Percentiles rank a stretch among this genome's conserved stretches.
phyloP scores from a whole-genome alignment of 1,140 invertebrate genomes.

The Lepidurus apus region DNA sequence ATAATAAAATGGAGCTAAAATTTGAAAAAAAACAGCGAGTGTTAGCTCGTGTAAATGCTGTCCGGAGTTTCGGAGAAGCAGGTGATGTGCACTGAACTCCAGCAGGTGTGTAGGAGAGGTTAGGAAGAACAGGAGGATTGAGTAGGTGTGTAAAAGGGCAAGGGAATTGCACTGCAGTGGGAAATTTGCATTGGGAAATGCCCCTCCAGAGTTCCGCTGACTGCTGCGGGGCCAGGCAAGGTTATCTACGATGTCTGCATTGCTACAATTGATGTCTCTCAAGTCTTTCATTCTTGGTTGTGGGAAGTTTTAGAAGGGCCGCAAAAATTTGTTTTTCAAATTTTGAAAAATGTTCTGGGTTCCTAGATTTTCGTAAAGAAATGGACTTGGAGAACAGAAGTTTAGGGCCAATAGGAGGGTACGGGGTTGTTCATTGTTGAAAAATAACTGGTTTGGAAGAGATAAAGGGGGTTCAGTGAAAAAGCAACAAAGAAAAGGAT shows the following conservation, averaged over 20 bases:
- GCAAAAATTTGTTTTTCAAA: neutral
- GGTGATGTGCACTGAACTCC: neutral
- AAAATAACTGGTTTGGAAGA: neutral
- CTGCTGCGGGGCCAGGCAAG: neutral
- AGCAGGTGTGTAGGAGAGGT: neutral
- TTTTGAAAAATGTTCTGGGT: neutral
- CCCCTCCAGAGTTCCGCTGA: no score
- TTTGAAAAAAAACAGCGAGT: neutral
- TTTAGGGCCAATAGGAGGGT: neutral
- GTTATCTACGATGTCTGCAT: neutral
- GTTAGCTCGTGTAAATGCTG: neutral
- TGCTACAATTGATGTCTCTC: slow-evolving; percentile 12
- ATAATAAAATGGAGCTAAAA: neutral
- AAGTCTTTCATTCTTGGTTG: neutral
- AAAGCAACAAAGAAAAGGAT: neutral
- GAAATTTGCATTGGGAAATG: neutral
- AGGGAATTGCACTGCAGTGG: neutral
- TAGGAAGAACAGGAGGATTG: neutral
- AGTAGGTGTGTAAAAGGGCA: neutral
- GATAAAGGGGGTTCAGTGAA: neutral
- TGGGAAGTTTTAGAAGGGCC: neutral
- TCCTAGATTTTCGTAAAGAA: neutral
- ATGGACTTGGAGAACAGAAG: neutral
- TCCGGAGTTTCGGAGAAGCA: neutral
- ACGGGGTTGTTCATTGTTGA: neutral